phyloP scores from a whole-genome alignment of 1,140 invertebrate species.

The Hirudo medicinalis region DNA sequence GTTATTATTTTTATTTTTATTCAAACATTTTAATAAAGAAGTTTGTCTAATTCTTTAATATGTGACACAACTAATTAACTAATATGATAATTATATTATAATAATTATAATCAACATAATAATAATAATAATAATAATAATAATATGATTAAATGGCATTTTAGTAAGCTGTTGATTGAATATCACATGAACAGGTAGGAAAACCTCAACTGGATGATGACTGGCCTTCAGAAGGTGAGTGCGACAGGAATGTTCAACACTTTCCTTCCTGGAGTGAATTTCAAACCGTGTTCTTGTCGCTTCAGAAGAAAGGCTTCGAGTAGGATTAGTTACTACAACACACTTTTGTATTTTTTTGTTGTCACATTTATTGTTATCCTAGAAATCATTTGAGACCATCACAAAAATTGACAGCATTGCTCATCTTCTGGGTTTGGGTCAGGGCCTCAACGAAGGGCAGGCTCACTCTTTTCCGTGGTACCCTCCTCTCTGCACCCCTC shows the following conservation, averaged over 20 bases:
- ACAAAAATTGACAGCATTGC: not conserved
- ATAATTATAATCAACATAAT: not conserved
- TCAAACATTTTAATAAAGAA: no score
- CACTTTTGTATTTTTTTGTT: not conserved
- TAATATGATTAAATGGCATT: no score
- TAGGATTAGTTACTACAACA: constrained; percentile 30
- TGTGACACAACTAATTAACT: no score
- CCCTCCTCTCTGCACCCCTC: constrained; percentile 52
- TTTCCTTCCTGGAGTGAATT: constrained; percentile 37
- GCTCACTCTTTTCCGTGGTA: constrained; percentile 62
- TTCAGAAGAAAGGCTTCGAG: constrained; percentile 62
- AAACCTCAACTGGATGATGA: constrained; percentile 25
- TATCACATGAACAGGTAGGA: not conserved
- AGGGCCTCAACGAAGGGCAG: constrained; percentile 47
- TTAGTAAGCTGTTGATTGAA: not conserved
- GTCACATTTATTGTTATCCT: no score
- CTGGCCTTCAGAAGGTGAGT: constrained; percentile 39
- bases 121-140: no score
- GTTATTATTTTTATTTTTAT: no score
- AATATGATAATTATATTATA: no score
- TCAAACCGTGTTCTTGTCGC: constrained; percentile 52
- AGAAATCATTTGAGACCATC: no score
- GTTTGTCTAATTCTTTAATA: no score
- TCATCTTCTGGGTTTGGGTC: constrained; percentile 44
- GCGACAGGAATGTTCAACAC: constrained; percentile 35